These are phyloP conservation scores for Australoheros scitulus DNA, from an alignment of 2,113 vertebrate genomes.

Conservation along the genomic window DNA sequence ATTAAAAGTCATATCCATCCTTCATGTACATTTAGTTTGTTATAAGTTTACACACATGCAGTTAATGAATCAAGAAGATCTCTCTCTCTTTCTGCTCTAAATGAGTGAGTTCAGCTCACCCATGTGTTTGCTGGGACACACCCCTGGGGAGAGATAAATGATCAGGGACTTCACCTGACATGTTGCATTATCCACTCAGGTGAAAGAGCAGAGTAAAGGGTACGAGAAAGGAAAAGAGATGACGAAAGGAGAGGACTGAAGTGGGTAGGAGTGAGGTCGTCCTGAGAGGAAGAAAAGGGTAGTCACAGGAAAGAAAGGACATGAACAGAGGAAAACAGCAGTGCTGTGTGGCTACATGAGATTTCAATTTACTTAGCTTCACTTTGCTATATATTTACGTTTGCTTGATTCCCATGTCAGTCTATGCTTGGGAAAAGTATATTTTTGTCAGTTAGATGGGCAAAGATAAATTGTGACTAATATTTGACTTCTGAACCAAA, in stretches of 20 bases:
- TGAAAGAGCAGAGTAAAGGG: conserved; percentile 20
- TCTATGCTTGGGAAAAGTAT: not conserved
- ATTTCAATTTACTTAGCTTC: conserved; percentile 33
- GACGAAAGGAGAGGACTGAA: not conserved
- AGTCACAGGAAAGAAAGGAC: not conserved
- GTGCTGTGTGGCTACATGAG: conserved; percentile 9
- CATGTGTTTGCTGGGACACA: not conserved
- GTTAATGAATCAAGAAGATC: conserved; percentile 1
- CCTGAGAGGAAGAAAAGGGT: not conserved
- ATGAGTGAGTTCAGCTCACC: conserved; percentile 20
- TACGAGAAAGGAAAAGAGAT: not conserved
- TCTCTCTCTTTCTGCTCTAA: not conserved
- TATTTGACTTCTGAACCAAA: not conserved
- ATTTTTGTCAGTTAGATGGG: not conserved
- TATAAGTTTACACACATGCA: not conserved
- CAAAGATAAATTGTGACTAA: not conserved
- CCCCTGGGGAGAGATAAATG: conserved; percentile 38
- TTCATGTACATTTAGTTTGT: not conserved
- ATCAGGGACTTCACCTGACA: conserved; percentile 56
- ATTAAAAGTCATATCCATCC: not conserved
- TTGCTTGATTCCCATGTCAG: not conserved
- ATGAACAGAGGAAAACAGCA: not conserved
- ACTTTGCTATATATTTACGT: conserved; percentile 1
- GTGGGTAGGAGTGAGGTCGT: not conserved
- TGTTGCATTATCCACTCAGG: conserved; percentile 47